Evolutionary conservation across 1,140 invertebrate genomes (phyloP).

Genomic region (Aphidius gifuensis): DNA sequence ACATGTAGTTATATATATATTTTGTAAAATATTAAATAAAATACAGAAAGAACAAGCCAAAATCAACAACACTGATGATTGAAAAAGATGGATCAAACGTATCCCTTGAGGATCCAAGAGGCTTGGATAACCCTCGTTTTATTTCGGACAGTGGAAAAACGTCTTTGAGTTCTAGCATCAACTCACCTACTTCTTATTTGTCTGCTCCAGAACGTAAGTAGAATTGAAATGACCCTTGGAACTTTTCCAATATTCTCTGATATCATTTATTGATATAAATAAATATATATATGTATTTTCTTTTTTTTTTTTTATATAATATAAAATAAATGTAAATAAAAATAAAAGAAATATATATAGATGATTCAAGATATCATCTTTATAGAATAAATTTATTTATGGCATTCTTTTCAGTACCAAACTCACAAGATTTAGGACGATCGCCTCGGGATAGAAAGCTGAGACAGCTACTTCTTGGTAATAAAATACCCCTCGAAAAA

Average conservation of each 20-base stretch:
- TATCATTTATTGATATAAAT: slow-evolving; percentile 7
- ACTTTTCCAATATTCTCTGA: slow-evolving; percentile 4
- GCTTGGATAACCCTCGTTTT: slow-evolving; percentile 43
- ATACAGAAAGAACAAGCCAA: slow-evolving; percentile 14
- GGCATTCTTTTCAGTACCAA: slow-evolving; percentile 16
- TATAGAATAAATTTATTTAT: too few relatives aligned
- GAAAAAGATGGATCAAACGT: slow-evolving; percentile 31
- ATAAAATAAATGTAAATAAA: background rate
- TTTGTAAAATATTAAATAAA: slow-evolving; percentile 18
- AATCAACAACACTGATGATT: slow-evolving; percentile 24
- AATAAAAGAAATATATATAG: slow-evolving; percentile 4
- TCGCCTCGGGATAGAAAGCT: slow-evolving; percentile 32
- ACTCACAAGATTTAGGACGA: slow-evolving; percentile 23
- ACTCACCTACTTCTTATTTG: slow-evolving; percentile 27
- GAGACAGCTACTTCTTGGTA: slow-evolving; percentile 38
- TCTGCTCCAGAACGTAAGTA: slow-evolving; percentile 33
- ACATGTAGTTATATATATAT: background rate
- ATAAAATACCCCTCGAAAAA: slow-evolving; percentile 68
- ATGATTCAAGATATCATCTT: slow-evolving; percentile 5
- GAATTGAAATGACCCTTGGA: slow-evolving; percentile 17
- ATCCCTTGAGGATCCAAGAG: slow-evolving; percentile 24
- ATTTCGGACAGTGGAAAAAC: slow-evolving; percentile 36
- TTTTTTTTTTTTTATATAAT: background rate
- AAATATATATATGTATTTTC: background rate
- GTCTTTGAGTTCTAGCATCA: slow-evolving; percentile 32